Conservation (phyloP, 2,888 invertebrate genomes). For the Eledone cirrhosa region DNA sequence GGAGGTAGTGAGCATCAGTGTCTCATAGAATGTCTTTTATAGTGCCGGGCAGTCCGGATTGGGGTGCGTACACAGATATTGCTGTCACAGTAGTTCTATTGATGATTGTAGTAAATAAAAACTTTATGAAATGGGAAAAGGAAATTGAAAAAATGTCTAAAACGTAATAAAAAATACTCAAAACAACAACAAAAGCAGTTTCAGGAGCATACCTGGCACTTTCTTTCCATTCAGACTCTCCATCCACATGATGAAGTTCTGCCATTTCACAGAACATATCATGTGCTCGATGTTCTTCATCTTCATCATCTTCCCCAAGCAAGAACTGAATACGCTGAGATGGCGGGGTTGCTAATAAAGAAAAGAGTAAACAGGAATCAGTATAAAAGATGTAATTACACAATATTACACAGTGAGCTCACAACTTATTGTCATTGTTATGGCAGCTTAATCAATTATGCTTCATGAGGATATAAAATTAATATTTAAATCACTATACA, state of each 20-base stretch:
- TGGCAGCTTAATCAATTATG: too few species aligned
- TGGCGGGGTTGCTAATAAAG: conserved; percentile 70
- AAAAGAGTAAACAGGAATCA: neutral
- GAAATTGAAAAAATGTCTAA: neutral
- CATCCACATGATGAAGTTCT: conserved; percentile 81
- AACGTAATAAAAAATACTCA: too few species aligned
- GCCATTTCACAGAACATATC: conserved; percentile 97
- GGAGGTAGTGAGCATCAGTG: too few species aligned
- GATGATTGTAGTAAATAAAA: neutral
- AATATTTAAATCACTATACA: too few species aligned
- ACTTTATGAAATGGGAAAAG: neutral
- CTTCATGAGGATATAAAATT: too few species aligned
- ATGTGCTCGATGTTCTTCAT: conserved; percentile 76
- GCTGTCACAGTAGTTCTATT: too few species aligned
- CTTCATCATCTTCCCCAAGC: conserved; percentile 86
- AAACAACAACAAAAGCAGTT: too few species aligned
- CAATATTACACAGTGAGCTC: too few species aligned
- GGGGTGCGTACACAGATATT: too few species aligned
- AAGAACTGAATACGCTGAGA: conserved; percentile 97
- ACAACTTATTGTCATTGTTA: neutral
- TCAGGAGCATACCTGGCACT: conserved; percentile 77
- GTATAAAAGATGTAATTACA: neutral
- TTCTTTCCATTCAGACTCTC: conserved; percentile 87
- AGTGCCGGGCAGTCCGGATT: too few species aligned
- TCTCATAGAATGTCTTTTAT: too few species aligned